These are phyloP conservation scores for Papilio polyxenes DNA, from an alignment of 1,140 invertebrate species.

Conservation along the genomic window DNA sequence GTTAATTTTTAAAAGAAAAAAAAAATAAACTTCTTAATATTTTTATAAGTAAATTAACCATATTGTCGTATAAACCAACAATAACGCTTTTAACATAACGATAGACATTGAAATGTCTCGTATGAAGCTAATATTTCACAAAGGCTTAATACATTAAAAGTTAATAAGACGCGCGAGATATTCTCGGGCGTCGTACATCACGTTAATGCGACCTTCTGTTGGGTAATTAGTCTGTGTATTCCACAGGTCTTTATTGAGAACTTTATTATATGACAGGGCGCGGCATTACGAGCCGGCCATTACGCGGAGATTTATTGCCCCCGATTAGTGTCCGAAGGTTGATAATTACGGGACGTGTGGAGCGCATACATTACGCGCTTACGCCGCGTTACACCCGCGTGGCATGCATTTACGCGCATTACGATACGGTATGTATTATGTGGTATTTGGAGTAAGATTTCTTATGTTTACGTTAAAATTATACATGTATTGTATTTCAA, in stretches of 20 bases:
- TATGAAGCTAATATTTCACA: background rate
- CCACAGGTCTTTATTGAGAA: conserved; percentile 50
- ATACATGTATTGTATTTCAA: background rate
- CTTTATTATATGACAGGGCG: conserved; percentile 55
- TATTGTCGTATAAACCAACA: background rate
- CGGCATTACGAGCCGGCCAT: conserved; percentile 45
- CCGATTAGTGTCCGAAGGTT: conserved; percentile 37
- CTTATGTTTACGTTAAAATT: background rate
- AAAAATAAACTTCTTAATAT: too few species aligned
- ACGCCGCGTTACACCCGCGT: background rate
- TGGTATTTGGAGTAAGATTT: conserved; percentile 5
- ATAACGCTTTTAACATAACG: background rate
- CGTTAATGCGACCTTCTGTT: conserved; percentile 30
- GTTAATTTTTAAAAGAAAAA: too few species aligned
- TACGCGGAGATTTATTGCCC: conserved; percentile 39
- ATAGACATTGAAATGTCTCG: conserved; percentile 6
- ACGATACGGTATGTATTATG: background rate
- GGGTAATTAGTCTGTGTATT: conserved; percentile 36
- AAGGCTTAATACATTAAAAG: conserved; percentile 9
- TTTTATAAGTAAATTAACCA: background rate
- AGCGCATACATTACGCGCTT: conserved; percentile 37
- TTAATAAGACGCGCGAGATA: conserved; percentile 4
- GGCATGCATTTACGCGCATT: background rate
- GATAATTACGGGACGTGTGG: conserved; percentile 38
- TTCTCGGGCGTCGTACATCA: conserved; percentile 21